Evolutionary conservation across 2,888 invertebrate species (phyloP).

Genomic region (Herminia tarsipennalis): DNA sequence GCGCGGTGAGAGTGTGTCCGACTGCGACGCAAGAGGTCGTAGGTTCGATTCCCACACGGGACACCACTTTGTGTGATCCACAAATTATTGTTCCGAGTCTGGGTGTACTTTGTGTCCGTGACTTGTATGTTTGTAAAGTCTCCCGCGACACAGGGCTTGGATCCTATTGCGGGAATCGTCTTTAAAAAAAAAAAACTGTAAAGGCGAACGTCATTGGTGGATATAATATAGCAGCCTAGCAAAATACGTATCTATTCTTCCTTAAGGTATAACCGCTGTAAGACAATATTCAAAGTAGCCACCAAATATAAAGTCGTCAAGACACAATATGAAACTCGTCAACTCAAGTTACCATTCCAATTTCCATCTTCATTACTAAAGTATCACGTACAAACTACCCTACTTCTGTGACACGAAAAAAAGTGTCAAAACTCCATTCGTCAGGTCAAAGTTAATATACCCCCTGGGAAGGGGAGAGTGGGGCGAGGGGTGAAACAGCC

Average conservation of each 20-base stretch:
- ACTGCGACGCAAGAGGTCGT: too few relatives aligned
- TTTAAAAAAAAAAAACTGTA: too few relatives aligned
- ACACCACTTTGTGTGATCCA: too few relatives aligned
- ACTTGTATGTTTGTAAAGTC: too few relatives aligned
- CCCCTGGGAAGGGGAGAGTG: constrained; percentile 28
- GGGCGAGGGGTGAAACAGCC: neutral
- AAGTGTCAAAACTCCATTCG: constrained; percentile 48
- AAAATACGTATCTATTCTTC: neutral
- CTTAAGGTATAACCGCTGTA: neutral
- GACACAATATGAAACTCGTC: constrained; percentile 25
- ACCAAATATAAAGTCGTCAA: constrained; percentile 8
- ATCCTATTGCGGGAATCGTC: too few relatives aligned
- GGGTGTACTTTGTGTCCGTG: too few relatives aligned
- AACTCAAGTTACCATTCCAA: constrained; percentile 32
- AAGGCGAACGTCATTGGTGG: too few relatives aligned
- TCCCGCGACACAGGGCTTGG: too few relatives aligned
- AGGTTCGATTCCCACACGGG: too few relatives aligned
- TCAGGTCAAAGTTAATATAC: constrained; percentile 47
- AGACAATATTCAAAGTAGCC: constrained; percentile 1
- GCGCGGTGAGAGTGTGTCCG: too few relatives aligned
- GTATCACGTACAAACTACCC: constrained; percentile 39
- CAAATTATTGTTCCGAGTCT: too few relatives aligned
- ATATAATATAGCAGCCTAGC: too few relatives aligned
- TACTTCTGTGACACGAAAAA: constrained; percentile 40
- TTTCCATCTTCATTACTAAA: constrained; percentile 44